Evolutionary conservation across 2,797 vertebrate species (phyloP).

Genomic region (Enteromius afrohamiltoni): DNA sequence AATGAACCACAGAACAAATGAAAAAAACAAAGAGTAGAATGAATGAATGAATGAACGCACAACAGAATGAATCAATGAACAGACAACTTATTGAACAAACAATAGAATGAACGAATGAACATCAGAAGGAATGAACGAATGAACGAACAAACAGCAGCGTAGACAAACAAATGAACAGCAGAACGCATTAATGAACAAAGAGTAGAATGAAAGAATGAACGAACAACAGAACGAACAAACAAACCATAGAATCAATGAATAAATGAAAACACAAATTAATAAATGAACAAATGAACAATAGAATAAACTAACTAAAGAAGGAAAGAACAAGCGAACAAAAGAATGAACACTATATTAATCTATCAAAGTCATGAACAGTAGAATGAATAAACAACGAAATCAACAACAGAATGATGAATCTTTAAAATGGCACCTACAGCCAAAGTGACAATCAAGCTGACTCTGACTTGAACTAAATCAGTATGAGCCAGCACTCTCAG

Average conservation of each 20-base stretch:
- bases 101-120: background rate
- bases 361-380: background rate
- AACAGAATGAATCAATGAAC: background rate
- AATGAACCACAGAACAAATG: background rate
- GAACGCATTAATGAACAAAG: background rate
- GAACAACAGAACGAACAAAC: background rate
- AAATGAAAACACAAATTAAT: background rate
- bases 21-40: background rate
- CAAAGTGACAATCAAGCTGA: background rate
- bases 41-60: background rate
- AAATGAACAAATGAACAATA: background rate
- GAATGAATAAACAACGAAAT: background rate
- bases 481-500: background rate
- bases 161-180: background rate
- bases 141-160: background rate
- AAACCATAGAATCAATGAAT: background rate
- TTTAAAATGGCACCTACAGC: background rate
- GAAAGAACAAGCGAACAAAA: background rate
- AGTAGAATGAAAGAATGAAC: background rate
- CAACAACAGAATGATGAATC: background rate
- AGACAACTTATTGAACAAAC: background rate
- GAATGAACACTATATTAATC: background rate
- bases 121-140: background rate
- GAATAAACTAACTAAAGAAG: background rate
- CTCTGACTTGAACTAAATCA: background rate